Evolutionary conservation across 2,797 vertebrate genomes (phyloP).

Genomic region (Botia almorhae): DNA sequence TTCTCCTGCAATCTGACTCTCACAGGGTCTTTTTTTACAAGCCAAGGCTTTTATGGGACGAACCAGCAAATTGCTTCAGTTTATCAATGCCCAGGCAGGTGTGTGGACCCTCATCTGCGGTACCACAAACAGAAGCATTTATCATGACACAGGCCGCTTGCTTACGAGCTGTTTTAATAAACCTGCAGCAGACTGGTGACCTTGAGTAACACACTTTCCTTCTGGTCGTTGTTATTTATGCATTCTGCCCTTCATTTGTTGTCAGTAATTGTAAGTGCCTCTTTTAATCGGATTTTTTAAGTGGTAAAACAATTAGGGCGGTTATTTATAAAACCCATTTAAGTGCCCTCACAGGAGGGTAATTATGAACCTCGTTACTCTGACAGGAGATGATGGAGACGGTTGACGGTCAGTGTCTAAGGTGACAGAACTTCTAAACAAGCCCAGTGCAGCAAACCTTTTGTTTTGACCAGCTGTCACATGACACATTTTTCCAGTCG

Average conservation of each 20-base stretch:
- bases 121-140: neutral
- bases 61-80: neutral
- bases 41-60: neutral
- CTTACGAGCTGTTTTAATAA: neutral
- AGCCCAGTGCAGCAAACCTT: no score
- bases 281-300: neutral
- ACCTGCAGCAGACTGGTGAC: neutral
- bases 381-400: neutral
- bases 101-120: neutral
- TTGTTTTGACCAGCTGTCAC: constrained; percentile 18
- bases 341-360: neutral
- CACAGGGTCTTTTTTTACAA: neutral
- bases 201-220: neutral
- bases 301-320: neutral
- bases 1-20: neutral
- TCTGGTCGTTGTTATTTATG: constrained; percentile 5
- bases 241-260: neutral
- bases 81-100: neutral
- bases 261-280: neutral
- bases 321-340: neutral
- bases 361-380: neutral
- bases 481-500: neutral
- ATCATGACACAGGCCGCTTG: neutral
- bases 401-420: neutral
- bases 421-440: no score